Base-by-base conservation (phyloP, 1,140 invertebrate species). In the Stegodyphus dumicola region DNA sequence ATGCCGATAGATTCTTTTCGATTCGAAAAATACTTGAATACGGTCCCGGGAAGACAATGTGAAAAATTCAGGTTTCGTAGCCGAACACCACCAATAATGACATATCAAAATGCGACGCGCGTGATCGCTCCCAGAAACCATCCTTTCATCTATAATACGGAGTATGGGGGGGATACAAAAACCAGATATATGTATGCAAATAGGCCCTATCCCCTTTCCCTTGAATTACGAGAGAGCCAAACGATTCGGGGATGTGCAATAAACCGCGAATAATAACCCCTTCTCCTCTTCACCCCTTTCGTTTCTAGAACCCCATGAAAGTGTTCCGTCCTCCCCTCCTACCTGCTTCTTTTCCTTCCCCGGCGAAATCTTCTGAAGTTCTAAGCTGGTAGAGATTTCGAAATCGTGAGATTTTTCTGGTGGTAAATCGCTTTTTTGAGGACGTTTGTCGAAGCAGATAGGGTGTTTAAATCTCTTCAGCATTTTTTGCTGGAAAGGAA, bases 231-330 rank as follows among this genome's bases (percentile, higher is more conserved):
- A 81, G 51, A 73, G 67, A 81, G 69, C 53, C 70, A 73, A 73
- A 69, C 66, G 69, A 48, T 81, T 70, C 52, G 33, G 69, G 67
- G 78, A 81, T 81, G 70, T 81, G 78, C 78, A 81, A 81, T 81
- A 81, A 81, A 81, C 78, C 78, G 78, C 78, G 78, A 73, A 81
- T 81, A 81, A 81, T 81, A 81, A 81, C 78, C 78, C 69, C 78
- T 81, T 81, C 78, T 48, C 53, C 53, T n/a, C 66, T 52, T 66
- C 15, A 11, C n/a, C 18, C 17, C 51, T 11, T 11, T 11, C 76
- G 48, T n/a, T 18, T 15, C 49, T 33, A 11, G 56, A 7, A 33
- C 33, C 33, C 33, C 33, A 33, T 33, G 33, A 33, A 33, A 33
- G 33, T 33, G 33, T 33, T 33, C 33, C 33, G 33, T 33, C 52